A percentile compares a stretch with the other conserved stretches of the same genome.
phyloP scores from a whole-genome alignment of 2,888 invertebrate genomes.

The Pachliopta kotzebuea region DNA sequence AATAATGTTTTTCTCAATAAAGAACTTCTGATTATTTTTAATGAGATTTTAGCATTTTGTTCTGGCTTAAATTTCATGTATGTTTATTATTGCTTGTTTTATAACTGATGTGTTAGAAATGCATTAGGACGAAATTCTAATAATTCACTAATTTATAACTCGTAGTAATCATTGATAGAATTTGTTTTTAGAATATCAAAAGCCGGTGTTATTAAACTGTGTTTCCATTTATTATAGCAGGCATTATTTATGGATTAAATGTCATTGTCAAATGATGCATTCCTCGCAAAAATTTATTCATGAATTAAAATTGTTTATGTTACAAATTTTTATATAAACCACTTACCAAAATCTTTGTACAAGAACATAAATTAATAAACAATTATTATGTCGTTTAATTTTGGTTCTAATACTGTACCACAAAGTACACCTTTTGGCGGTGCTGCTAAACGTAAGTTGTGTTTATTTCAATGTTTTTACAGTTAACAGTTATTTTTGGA shows the following conservation, averaged over 20 bases:
- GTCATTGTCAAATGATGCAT: not conserved
- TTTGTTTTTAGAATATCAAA: no score
- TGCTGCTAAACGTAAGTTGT: constrained; percentile 79
- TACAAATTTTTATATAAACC: not conserved
- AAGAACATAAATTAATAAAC: not conserved
- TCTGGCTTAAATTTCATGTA: no score
- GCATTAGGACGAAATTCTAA: no score
- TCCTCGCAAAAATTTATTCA: not conserved
- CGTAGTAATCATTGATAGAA: no score
- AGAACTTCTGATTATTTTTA: no score
- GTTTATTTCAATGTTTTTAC: not conserved
- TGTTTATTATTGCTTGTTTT: no score
- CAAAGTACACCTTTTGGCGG: constrained; percentile 69
- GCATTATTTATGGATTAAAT: not conserved
- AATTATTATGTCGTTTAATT: constrained; percentile 62
- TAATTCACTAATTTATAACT: no score
- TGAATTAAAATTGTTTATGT: not conserved
- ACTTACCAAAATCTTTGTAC: not conserved
- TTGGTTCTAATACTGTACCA: constrained; percentile 57
- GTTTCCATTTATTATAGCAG: not conserved
- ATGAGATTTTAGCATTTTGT: no score
- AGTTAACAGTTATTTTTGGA: not conserved
- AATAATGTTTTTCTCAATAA: no score
- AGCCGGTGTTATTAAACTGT: no score
- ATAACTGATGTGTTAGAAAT: no score